Evolutionary conservation across 30 jellyfish, hydroid and myxozoan genomes (phyloP).

Genomic region (Nemopilema nomurai): DNA sequence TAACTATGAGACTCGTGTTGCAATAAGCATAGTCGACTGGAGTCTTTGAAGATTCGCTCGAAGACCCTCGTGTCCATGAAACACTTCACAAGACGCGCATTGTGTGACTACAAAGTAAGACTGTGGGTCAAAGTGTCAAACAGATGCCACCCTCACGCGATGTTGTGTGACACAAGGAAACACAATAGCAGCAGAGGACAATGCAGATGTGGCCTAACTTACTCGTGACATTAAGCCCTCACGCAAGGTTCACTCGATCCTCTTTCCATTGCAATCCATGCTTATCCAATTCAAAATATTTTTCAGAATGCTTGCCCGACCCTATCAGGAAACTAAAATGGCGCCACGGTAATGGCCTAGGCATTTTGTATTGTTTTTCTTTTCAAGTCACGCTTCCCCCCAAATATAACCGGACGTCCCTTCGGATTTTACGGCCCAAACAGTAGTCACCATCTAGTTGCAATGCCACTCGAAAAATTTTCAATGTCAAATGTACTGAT

Average conservation of each 20-base stretch:
- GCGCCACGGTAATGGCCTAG: neutral
- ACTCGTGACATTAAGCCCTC: slow-evolving; percentile 46
- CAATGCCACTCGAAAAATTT: no score
- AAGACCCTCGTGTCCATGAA: no score
- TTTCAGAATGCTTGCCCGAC: neutral
- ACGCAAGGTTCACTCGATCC: slow-evolving; percentile 28
- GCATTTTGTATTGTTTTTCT: no score
- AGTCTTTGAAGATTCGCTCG: no score
- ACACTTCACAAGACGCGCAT: neutral
- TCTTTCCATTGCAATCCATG: neutral
- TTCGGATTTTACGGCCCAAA: no score
- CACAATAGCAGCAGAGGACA: slow-evolving; percentile 3
- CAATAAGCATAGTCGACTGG: no score
- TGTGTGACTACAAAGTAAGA: neutral
- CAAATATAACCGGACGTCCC: no score
- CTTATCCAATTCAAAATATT: neutral
- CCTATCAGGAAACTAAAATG: neutral
- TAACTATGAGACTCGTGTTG: no score
- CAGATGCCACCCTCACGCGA: slow-evolving; percentile 56
- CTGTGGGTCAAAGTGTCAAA: slow-evolving; percentile 23
- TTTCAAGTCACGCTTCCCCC: no score
- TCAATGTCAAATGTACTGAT: no score
- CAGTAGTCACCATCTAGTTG: no score
- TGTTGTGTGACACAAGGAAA: slow-evolving; percentile 36
- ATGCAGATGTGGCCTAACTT: neutral